Evolutionary conservation across 2,888 invertebrate genomes (phyloP).

Genomic region (Lepeophtheirus nordmannii): DNA sequence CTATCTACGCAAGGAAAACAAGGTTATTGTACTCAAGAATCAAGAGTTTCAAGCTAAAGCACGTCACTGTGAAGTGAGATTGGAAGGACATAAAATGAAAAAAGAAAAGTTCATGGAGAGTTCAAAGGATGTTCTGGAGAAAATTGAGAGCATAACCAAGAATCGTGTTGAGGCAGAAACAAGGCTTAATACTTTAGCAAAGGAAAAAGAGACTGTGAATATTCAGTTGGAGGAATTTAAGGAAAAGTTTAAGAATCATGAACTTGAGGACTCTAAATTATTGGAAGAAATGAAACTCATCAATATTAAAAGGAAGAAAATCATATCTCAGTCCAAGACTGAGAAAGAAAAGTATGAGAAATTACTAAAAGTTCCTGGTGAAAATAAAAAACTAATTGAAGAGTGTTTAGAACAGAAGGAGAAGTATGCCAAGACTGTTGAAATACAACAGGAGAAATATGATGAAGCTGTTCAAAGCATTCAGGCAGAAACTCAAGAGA

Average conservation of each 20-base stretch:
- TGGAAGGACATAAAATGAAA: conserved; percentile 38
- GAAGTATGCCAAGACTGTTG: conserved; percentile 46
- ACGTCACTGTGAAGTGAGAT: conserved; percentile 34
- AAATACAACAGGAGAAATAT: conserved; percentile 37
- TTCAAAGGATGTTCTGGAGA: conserved; percentile 38
- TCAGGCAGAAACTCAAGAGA: conserved; percentile 48
- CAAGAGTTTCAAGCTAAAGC: conserved; percentile 52
- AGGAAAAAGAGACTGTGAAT: conserved; percentile 43
- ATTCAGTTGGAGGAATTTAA: conserved; percentile 45
- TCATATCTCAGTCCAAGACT: conserved; percentile 25
- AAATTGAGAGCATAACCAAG: conserved; percentile 44
- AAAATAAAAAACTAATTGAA: conserved; percentile 52
- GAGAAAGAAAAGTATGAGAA: conserved; percentile 36
- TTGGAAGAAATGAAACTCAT: conserved; percentile 30
- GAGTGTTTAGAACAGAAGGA: conserved; percentile 35
- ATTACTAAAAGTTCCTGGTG: conserved; percentile 50
- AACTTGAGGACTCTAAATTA: conserved; percentile 46
- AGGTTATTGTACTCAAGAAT: conserved; percentile 50
- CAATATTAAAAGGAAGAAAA: conserved; percentile 27
- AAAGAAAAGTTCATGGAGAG: conserved; percentile 43
- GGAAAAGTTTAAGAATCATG: conserved; percentile 47
- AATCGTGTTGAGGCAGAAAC: conserved; percentile 35
- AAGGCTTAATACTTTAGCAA: conserved; percentile 38
- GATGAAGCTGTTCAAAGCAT: conserved; percentile 45
- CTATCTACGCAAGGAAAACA: conserved; percentile 63